phyloP scores from a whole-genome alignment of 1,140 invertebrate genomes.

The Caerostris darwini region DNA sequence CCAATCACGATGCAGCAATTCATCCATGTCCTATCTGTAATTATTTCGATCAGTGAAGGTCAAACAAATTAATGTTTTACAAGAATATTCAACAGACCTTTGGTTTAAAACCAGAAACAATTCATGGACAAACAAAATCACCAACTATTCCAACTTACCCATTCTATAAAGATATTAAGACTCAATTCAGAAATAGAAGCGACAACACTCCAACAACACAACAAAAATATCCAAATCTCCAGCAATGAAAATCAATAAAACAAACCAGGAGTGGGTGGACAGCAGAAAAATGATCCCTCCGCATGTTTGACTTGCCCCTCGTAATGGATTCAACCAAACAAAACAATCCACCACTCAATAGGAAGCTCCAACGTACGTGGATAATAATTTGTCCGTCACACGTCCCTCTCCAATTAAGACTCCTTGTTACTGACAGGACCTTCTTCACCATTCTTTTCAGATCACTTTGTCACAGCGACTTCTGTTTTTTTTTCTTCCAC shows the following conservation, averaged over 20 bases:
- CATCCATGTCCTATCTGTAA: no score
- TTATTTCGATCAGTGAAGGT: no score
- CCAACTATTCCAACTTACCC: no score
- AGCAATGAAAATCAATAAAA: conserved; percentile 18
- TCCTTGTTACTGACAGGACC: conserved; percentile 10
- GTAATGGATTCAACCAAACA: conserved; percentile 26
- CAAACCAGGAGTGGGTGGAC: background rate
- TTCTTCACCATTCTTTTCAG: conserved; percentile 4
- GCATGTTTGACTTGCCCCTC: background rate
- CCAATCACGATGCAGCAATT: no score
- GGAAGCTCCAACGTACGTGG: background rate
- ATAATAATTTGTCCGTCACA: conserved; percentile 38
- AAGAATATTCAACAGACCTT: no score
- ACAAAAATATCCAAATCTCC: background rate
- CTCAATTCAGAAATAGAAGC: no score
- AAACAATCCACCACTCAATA: conserved; percentile 3
- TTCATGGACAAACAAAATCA: no score
- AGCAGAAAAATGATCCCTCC: background rate
- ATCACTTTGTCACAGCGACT: background rate
- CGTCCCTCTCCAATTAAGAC: conserved; percentile 9
- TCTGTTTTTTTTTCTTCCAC: background rate
- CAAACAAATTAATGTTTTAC: no score
- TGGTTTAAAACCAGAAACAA: no score
- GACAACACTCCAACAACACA: no score
- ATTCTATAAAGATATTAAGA: no score